Evolutionary conservation across 2,113 vertebrate species (phyloP), one percentile per base, ranked within the genome.

Genomic region (Epinephelus fuscoguttatus): DNA sequence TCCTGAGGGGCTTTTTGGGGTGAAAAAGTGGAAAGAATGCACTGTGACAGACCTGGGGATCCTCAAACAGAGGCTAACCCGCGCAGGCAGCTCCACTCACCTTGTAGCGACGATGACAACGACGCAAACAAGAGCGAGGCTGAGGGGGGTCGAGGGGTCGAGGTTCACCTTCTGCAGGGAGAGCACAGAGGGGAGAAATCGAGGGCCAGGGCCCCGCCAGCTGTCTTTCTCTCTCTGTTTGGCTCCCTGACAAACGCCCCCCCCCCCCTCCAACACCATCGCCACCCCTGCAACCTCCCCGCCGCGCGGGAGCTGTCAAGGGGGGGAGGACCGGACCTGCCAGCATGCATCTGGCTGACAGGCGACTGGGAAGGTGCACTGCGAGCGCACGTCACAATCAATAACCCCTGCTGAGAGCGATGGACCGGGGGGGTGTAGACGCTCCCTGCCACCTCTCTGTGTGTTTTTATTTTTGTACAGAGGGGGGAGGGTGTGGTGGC

Each of bases 341-440:
- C 96, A 96, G 95, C 94, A 89, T 91, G 90, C 88, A 87, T 97
- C 64, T 94, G 79, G 50, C 2, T 97, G 96, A 97, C 89, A 96
- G 90, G 94, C 66, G 77, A 88, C 95, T 94, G 84, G 91, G 94
- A 97, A 97, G 95, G 96, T 96, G 95, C 95, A 95, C 93, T 93
- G 85, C 94, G 87, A 95, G 95, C 95, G 90, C 90, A 92, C 87
- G 92, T 92, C 92, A 93, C 90, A 89, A 90, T 90, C 87, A 86
- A 93, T 93, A 92, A 94, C 92, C 88, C 94, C 90, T 75, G 92
- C 94, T 93, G 84, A 59, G 95, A 93, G 94, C 94, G 96, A 96
- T 93, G 96, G 94, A 72, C 57, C 21, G 57, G 70, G 75, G 77
- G 75, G 75, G n/a, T 60, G 75, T 14, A 59, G 79, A 60, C 64